These are phyloP conservation scores for Heterotis niloticus DNA, from an alignment of 2,113 vertebrate species.

Conservation along the genomic window DNA sequence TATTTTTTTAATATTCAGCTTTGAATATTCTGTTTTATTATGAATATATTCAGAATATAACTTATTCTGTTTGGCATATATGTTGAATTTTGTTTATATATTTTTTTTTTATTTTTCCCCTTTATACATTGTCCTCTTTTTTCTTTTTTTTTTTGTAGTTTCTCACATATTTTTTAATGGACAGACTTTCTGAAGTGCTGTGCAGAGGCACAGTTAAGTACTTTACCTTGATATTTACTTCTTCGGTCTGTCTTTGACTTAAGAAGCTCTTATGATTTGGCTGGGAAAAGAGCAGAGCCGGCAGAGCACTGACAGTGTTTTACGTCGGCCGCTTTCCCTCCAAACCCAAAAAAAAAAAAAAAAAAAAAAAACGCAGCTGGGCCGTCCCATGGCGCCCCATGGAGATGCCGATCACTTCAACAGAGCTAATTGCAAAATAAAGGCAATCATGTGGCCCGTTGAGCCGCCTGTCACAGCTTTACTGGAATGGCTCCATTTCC, in stretches of 20 bases:
- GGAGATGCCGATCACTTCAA: neutral
- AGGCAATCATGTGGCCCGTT: conserved; percentile 54
- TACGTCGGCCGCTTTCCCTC: neutral
- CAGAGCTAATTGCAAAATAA: conserved; percentile 62
- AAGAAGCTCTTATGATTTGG: neutral
- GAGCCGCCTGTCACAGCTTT: conserved; percentile 66
- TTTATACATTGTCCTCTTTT: neutral
- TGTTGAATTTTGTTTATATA: neutral
- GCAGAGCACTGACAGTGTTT: neutral
- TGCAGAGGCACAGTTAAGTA: too few species aligned
- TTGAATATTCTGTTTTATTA: neutral
- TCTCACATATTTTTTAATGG: neutral
- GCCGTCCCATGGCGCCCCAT: neutral
- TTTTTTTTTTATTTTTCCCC: neutral
- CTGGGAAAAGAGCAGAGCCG: neutral
- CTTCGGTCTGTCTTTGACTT: neutral
- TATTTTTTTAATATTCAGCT: neutral
- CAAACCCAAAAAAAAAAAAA: too few species aligned
- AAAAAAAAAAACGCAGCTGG: neutral
- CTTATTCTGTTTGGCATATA: too few species aligned
- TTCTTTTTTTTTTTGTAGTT: neutral
- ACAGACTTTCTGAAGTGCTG: too few species aligned
- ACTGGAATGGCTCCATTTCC: conserved; percentile 63
- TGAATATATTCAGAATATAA: neutral
- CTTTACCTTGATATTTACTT: too few species aligned